Evolutionary conservation across 2,113 vertebrate genomes (phyloP).

Genomic region (Cervus canadensis): DNA sequence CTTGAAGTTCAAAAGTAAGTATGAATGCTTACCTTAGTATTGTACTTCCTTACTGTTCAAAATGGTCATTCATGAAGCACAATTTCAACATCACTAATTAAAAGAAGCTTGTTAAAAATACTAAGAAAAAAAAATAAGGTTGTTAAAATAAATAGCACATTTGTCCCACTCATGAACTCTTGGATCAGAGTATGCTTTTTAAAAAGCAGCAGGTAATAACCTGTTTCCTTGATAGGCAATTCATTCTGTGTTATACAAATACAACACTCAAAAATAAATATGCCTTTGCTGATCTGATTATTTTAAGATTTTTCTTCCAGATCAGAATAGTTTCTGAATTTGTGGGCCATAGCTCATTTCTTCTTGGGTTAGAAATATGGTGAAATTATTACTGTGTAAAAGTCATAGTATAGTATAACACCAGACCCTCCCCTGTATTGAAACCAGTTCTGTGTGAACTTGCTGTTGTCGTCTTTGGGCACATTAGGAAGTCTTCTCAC

Average conservation of each 20-base stretch:
- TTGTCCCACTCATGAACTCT: background rate
- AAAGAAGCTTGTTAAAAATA: background rate
- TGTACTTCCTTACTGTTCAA: background rate
- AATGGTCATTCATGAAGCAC: background rate
- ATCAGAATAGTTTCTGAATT: too few relatives aligned
- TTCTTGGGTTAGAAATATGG: too few relatives aligned
- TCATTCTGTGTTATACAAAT: too few relatives aligned
- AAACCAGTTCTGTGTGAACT: background rate
- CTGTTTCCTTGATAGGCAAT: too few relatives aligned
- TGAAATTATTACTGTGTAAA: background rate
- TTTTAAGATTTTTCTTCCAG: too few relatives aligned
- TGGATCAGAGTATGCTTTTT: too few relatives aligned
- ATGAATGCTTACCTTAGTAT: background rate
- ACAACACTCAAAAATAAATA: too few relatives aligned
- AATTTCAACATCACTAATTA: background rate
- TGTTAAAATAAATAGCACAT: background rate
- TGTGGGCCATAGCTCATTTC: too few relatives aligned
- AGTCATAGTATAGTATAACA: too few relatives aligned
- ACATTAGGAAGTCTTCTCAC: background rate
- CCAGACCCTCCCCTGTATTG: background rate
- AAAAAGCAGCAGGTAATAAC: too few relatives aligned
- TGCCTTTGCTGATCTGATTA: too few relatives aligned
- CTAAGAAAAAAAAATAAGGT: background rate
- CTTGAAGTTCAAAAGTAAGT: background rate
- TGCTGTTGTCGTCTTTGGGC: background rate